Percentiles rank a stretch among this genome's conserved stretches.
Evolutionary conservation across 1,140 invertebrate genomes (phyloP).

Genomic region (Grapholita molesta): DNA sequence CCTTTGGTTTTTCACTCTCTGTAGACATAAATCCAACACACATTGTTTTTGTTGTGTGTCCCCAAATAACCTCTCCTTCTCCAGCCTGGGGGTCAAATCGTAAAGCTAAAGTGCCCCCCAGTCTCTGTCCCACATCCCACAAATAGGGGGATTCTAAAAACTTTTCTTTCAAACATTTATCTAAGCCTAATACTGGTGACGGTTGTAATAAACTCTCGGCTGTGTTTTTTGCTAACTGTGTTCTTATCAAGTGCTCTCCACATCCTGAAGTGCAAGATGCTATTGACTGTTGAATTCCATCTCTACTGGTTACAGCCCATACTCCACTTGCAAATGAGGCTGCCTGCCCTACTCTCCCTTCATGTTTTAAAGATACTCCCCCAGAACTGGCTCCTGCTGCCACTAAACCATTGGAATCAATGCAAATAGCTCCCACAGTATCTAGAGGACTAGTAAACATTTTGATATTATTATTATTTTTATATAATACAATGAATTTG

Average conservation of each 20-base stretch:
- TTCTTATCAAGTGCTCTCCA: slow-evolving; percentile 94
- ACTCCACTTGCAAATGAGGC: slow-evolving; percentile 92
- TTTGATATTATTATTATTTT: slow-evolving; percentile 57
- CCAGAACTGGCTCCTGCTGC: slow-evolving; percentile 95
- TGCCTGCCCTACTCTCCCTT: slow-evolving; percentile 95
- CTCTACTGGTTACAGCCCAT: slow-evolving; percentile 85
- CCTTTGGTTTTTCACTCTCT: slow-evolving; percentile 82
- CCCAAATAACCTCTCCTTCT: slow-evolving; percentile 89
- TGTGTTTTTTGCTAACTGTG: slow-evolving; percentile 90
- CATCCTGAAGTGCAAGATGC: slow-evolving; percentile 92
- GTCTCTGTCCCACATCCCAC: slow-evolving; percentile 81
- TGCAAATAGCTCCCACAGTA: slow-evolving; percentile 95
- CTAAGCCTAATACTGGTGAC: slow-evolving; percentile 82
- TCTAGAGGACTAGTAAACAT: slow-evolving; percentile 84
- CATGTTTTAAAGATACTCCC: slow-evolving; percentile 93
- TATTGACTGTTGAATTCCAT: slow-evolving; percentile 79
- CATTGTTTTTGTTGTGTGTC: slow-evolving; percentile 93
- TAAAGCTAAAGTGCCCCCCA: slow-evolving; percentile 85
- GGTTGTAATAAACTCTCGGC: slow-evolving; percentile 82
- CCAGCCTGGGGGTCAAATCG: slow-evolving; percentile 79
- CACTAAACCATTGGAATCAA: slow-evolving; percentile 89
- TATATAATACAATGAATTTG: neutral
- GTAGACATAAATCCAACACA: slow-evolving; percentile 92
- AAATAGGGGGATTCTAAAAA: slow-evolving; percentile 88
- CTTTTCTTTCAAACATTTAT: slow-evolving; percentile 84